These are phyloP conservation scores for Andrena bicolor DNA, from an alignment of 2,888 invertebrate genomes.

Conservation along the genomic window DNA sequence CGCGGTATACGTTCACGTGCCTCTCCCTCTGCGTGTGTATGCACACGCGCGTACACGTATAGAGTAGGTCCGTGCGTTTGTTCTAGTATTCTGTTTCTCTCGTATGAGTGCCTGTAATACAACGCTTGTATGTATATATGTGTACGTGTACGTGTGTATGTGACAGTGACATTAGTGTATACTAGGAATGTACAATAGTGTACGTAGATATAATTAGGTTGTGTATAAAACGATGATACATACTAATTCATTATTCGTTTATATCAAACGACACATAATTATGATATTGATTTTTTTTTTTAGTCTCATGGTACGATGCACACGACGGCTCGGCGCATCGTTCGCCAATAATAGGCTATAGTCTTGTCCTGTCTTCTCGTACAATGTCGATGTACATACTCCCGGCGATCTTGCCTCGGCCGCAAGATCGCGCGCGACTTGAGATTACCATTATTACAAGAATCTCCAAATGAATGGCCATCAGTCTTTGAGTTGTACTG, in stretches of 20 bases:
- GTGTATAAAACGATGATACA: constrained; percentile 85
- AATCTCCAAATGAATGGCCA: constrained; percentile 80
- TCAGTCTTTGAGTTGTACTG: constrained; percentile 70
- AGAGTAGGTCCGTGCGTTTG: constrained; percentile 79
- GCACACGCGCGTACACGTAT: constrained; percentile 70
- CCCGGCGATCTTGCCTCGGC: constrained; percentile 52
- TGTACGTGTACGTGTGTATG: constrained; percentile 14
- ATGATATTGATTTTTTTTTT: constrained; percentile 82
- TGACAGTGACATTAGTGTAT: constrained; percentile 78
- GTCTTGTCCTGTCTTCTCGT: constrained; percentile 81
- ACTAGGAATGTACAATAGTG: constrained; percentile 84
- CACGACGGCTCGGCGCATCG: constrained; percentile 77
- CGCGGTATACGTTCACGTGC: constrained; percentile 70
- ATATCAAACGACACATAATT: constrained; percentile 85
- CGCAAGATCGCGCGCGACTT: constrained; percentile 52
- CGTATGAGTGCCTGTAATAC: constrained; percentile 78
- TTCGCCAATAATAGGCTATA: constrained; percentile 79
- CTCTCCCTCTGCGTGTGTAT: constrained; percentile 9
- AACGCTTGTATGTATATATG: constrained; percentile 52
- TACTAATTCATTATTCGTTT: constrained; percentile 82
- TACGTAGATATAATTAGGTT: constrained; percentile 83
- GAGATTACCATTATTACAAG: constrained; percentile 77
- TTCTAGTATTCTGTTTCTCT: constrained; percentile 33
- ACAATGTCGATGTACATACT: constrained; percentile 75
- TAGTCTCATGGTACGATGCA: constrained; percentile 84